Conservation (phyloP, 2,113 vertebrate genomes). For the Scytalopus superciliaris region DNA sequence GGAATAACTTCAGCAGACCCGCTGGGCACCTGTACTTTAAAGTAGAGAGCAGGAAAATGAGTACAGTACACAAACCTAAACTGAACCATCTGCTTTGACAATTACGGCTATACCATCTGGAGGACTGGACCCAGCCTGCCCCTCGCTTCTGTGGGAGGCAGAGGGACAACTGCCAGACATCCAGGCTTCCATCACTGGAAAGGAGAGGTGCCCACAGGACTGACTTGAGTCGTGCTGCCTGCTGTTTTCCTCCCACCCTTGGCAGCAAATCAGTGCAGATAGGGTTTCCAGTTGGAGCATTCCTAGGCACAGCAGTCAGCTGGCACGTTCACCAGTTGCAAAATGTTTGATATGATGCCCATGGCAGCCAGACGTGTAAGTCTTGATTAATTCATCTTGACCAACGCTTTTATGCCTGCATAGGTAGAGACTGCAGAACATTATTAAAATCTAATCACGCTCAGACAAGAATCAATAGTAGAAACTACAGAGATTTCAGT, state of each 20-base stretch:
- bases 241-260: constrained; percentile 25
- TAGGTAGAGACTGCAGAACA: not conserved
- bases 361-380: not conserved
- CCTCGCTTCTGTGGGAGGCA: not conserved
- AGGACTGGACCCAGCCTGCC: not conserved
- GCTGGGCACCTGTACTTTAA: not conserved
- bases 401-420: not conserved
- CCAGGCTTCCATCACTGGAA: not conserved
- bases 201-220: not conserved
- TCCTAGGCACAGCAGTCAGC: constrained; percentile 22
- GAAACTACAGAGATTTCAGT: constrained; percentile 42
- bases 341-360: constrained; percentile 32
- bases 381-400: constrained; percentile 41
- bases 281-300: constrained; percentile 33
- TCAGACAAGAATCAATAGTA: constrained; percentile 29
- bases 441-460: constrained; percentile 26
- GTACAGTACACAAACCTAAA: not conserved
- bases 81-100: constrained; percentile 36
- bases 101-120: not conserved
- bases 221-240: not conserved
- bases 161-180: constrained; percentile 9
- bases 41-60: not conserved
- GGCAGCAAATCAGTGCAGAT: constrained; percentile 17
- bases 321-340: not conserved
- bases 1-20: not conserved